phyloP scores from a whole-genome alignment of 2,888 invertebrate species.

The Ryuthela nishihirai region DNA sequence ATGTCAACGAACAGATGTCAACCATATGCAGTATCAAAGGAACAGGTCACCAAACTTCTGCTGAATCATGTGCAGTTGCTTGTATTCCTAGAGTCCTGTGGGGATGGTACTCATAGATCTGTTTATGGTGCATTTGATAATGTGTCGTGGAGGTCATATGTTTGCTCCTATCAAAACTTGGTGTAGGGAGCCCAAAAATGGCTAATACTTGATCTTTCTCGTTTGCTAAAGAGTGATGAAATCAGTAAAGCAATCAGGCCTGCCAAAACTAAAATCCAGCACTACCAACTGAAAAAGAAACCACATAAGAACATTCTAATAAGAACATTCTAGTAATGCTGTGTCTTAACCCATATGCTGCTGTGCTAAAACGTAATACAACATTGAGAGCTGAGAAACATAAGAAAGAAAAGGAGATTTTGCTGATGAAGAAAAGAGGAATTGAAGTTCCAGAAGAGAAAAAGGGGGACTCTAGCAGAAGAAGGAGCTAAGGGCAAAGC shows the following conservation, averaged over 20 bases:
- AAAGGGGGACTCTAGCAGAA: no score
- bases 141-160: slow-evolving; percentile 99
- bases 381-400: slow-evolving; percentile 59
- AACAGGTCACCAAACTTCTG: slow-evolving; percentile 98
- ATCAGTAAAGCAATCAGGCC: no score
- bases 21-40: slow-evolving; percentile 92
- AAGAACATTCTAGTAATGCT: slow-evolving; percentile 78
- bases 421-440: slow-evolving; percentile 72
- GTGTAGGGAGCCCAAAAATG: slow-evolving; percentile 98
- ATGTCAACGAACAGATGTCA: slow-evolving; percentile 94
- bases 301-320: slow-evolving; percentile 94
- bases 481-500: slow-evolving; percentile 39
- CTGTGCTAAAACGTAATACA: slow-evolving; percentile 82
- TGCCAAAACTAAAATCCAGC: slow-evolving; percentile 63
- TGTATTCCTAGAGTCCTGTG: slow-evolving; percentile 99
- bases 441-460: slow-evolving; percentile 13
- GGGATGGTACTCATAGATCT: slow-evolving; percentile 99
- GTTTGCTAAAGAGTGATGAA: no score
- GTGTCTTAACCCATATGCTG: slow-evolving; percentile 90
- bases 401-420: slow-evolving; percentile 56
- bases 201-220: no score
- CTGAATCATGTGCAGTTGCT: slow-evolving; percentile 98
- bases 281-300: slow-evolving; percentile 86
- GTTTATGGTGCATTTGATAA: slow-evolving; percentile 99
- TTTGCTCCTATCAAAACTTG: slow-evolving; percentile 98